These are phyloP conservation scores for Lordiphosa collinella DNA, from an alignment of 1,140 invertebrate species.

Conservation along the genomic window DNA sequence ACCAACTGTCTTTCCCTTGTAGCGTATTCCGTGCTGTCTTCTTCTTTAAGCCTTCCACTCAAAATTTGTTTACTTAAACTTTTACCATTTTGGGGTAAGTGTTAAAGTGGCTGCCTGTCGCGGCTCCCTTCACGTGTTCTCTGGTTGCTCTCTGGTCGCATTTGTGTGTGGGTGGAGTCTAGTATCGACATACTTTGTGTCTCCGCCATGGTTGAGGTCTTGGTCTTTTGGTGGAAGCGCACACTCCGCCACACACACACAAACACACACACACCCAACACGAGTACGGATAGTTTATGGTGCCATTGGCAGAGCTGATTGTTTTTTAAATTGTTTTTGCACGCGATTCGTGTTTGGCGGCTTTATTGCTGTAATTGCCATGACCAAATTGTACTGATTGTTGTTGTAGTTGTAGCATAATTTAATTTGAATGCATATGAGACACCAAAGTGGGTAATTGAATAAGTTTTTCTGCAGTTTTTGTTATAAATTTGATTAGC, in stretches of 20 bases:
- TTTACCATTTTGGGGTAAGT: conserved; percentile 72
- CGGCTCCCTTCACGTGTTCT: conserved; percentile 3
- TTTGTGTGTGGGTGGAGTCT: conserved; percentile 5
- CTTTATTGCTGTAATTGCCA: conserved; percentile 75
- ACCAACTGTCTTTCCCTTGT: neutral
- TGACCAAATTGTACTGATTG: conserved; percentile 44
- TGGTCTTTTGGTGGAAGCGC: conserved; percentile 23
- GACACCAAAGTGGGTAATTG: conserved; percentile 69
- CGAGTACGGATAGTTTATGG: conserved; percentile 48
- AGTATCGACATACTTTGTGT: conserved; percentile 18
- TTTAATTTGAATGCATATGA: conserved; percentile 75
- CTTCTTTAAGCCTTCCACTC: conserved; percentile 35
- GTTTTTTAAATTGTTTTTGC: conserved; percentile 78
- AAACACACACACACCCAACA: neutral
- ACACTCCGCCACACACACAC: too few species aligned
- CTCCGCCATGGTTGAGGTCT: conserved; percentile 31
- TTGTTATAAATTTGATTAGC: conserved; percentile 65
- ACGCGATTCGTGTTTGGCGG: conserved; percentile 76
- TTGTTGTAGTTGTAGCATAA: conserved; percentile 51
- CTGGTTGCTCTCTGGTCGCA: conserved; percentile 1
- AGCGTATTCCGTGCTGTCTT: conserved; percentile 20
- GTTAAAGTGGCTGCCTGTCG: conserved; percentile 62
- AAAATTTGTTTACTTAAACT: conserved; percentile 73
- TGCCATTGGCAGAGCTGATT: conserved; percentile 63
- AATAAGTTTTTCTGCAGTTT: conserved; percentile 57